These are phyloP conservation scores for Linnaemya tessellans DNA, from an alignment of 2,888 invertebrate genomes.

Conservation along the genomic window DNA sequence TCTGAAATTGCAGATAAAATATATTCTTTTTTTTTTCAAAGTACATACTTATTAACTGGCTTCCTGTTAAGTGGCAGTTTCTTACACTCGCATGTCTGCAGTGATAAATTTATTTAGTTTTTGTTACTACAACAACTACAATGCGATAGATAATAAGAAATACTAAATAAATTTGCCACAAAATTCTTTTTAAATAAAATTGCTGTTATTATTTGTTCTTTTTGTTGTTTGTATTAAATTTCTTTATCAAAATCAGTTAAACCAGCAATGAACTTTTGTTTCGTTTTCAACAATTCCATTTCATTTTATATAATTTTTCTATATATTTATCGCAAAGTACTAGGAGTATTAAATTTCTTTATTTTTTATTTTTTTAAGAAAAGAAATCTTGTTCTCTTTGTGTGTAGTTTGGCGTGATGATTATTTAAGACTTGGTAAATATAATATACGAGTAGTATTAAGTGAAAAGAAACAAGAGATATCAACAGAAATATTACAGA, in stretches of 20 bases:
- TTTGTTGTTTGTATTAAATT: slow-evolving; percentile 4
- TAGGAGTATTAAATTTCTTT: slow-evolving; percentile 33
- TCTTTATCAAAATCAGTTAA: slow-evolving; percentile 33
- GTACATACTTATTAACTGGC: background rate
- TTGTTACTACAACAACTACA: background rate
- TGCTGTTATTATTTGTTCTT: background rate
- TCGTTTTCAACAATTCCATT: slow-evolving; percentile 5
- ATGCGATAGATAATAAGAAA: background rate
- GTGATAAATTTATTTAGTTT: slow-evolving; percentile 3
- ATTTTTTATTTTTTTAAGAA: slow-evolving; percentile 5
- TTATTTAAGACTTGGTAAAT: slow-evolving; percentile 41
- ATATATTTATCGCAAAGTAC: slow-evolving; percentile 34
- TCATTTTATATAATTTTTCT: slow-evolving; percentile 2
- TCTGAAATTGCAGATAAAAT: slow-evolving; percentile 2
- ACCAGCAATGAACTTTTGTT: slow-evolving; percentile 30
- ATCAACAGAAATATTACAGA: slow-evolving; percentile 3
- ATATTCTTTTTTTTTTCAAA: background rate
- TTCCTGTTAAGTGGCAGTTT: background rate
- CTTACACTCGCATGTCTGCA: background rate
- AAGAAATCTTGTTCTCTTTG: background rate
- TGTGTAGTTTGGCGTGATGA: slow-evolving; percentile 42
- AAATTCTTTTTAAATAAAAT: slow-evolving; percentile 7
- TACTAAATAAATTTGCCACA: slow-evolving; percentile 4
- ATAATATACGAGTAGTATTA: background rate
- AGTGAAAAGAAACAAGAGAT: slow-evolving; percentile 1